phyloP scores from a whole-genome alignment of 2,888 invertebrate genomes.

The Lymantria monacha region DNA sequence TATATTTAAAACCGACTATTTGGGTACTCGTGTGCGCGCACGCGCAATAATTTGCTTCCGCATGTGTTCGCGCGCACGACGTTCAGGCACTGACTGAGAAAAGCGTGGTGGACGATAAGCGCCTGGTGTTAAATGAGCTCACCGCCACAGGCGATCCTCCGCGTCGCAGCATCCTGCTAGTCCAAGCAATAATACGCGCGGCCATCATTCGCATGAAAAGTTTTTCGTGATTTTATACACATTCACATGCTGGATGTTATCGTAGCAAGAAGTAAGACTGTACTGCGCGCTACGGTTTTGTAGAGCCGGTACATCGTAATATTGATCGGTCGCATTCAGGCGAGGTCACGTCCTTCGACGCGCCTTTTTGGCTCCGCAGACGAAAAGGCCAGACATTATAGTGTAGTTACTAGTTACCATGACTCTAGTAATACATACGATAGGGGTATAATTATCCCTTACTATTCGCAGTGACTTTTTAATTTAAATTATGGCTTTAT shows the following conservation, averaged over 20 bases:
- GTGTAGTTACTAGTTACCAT: background rate
- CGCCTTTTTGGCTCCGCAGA: constrained; percentile 67
- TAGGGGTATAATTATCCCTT: too few species aligned
- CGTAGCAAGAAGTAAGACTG: constrained; percentile 61
- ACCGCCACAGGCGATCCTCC: constrained; percentile 78
- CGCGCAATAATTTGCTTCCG: constrained; percentile 79
- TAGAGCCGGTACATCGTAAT: constrained; percentile 58
- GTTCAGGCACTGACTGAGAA: constrained; percentile 75
- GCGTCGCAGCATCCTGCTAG: constrained; percentile 70
- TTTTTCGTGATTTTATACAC: constrained; percentile 31
- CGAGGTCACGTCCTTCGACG: constrained; percentile 81
- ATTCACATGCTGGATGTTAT: constrained; percentile 54
- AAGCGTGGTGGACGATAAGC: constrained; percentile 68
- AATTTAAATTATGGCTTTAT: too few species aligned
- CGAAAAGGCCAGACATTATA: constrained; percentile 21
- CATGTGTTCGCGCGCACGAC: constrained; percentile 77
- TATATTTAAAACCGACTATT: constrained; percentile 80
- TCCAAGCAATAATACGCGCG: constrained; percentile 67
- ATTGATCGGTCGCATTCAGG: constrained; percentile 71
- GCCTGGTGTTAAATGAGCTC: constrained; percentile 68
- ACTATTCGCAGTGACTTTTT: too few species aligned
- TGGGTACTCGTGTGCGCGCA: constrained; percentile 73
- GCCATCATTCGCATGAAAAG: constrained; percentile 48
- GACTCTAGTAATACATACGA: too few species aligned
- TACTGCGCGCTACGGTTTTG: constrained; percentile 64